phyloP scores from a whole-genome alignment of 1,140 invertebrate species.

The Panulirus ornatus region DNA sequence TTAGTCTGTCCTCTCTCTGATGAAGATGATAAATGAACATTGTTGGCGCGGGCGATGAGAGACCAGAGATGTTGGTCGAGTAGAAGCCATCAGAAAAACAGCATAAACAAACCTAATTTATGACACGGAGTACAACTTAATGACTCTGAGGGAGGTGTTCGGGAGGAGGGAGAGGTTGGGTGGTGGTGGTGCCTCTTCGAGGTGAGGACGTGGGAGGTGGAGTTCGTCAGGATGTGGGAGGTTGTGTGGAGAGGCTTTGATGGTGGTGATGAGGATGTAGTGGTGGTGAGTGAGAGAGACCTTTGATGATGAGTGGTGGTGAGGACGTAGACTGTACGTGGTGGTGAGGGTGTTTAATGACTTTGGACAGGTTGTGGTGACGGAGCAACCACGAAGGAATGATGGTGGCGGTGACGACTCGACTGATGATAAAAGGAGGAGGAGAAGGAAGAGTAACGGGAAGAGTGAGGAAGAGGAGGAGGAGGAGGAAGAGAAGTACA shows the following conservation, averaged over 20 bases:
- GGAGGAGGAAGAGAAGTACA: neutral
- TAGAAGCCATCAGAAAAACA: constrained; percentile 47
- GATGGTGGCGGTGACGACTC: too few relatives aligned
- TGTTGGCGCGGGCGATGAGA: neutral
- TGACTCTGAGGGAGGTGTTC: constrained; percentile 20
- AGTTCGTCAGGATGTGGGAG: neutral
- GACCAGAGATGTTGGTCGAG: constrained; percentile 28
- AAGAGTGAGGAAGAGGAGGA: neutral
- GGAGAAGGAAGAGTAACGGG: neutral
- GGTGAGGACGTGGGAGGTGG: neutral
- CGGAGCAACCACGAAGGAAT: too few relatives aligned
- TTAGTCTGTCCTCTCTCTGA: neutral
- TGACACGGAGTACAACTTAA: constrained; percentile 42
- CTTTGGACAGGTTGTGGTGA: too few relatives aligned
- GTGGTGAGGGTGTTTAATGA: too few relatives aligned
- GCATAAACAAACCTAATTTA: constrained; percentile 58
- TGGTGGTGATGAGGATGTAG: neutral
- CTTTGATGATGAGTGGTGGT: neutral
- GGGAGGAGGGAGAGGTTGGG: neutral
- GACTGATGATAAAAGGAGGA: neutral
- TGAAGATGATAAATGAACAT: neutral
- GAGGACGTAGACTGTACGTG: neutral
- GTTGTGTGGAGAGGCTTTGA: neutral
- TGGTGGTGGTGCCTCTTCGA: too few relatives aligned
- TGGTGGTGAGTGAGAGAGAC: neutral